Percentiles rank a stretch among this genome's conserved stretches.
Conservation (phyloP, 1,140 invertebrate genomes). For the Trachymyrmex cornetzi region DNA sequence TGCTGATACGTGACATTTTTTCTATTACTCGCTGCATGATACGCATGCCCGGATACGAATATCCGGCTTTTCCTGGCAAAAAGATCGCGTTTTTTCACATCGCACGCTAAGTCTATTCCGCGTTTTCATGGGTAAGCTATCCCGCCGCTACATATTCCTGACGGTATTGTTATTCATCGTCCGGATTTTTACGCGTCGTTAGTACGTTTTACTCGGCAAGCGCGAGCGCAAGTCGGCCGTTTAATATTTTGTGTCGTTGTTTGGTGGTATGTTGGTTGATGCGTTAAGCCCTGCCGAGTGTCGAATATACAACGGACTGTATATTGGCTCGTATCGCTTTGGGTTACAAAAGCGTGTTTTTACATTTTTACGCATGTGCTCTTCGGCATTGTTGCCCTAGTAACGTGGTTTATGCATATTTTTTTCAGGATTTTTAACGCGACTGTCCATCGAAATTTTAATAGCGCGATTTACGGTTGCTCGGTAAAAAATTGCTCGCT, state of each 20-base stretch:
- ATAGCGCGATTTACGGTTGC: constrained; percentile 34
- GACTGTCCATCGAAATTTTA: constrained; percentile 13
- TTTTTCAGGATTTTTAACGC: constrained; percentile 21
- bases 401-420: constrained; percentile 46
- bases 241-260: constrained; percentile 58
- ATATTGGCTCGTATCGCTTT: constrained; percentile 57
- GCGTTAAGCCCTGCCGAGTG: constrained; percentile 50
- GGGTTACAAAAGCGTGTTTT: constrained; percentile 59
- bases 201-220: constrained; percentile 42
- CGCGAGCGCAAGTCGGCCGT: constrained; percentile 46
- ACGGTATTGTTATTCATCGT: constrained; percentile 46
- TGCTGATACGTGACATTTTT: constrained; percentile 9
- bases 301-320: constrained; percentile 55
- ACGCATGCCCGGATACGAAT: neutral
- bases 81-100: constrained; percentile 16
- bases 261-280: constrained; percentile 35
- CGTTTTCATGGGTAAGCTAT: constrained; percentile 41
- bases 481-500: constrained; percentile 27
- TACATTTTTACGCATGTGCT: constrained; percentile 57
- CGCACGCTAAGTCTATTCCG: constrained; percentile 42
- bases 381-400: constrained; percentile 31
- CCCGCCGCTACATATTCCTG: constrained; percentile 5
- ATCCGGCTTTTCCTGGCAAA: neutral
- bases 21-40: neutral
- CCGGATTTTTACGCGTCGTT: constrained; percentile 59